Evolutionary conservation across 2,888 invertebrate genomes (phyloP).

Genomic region (Perizoma flavofasciatum): DNA sequence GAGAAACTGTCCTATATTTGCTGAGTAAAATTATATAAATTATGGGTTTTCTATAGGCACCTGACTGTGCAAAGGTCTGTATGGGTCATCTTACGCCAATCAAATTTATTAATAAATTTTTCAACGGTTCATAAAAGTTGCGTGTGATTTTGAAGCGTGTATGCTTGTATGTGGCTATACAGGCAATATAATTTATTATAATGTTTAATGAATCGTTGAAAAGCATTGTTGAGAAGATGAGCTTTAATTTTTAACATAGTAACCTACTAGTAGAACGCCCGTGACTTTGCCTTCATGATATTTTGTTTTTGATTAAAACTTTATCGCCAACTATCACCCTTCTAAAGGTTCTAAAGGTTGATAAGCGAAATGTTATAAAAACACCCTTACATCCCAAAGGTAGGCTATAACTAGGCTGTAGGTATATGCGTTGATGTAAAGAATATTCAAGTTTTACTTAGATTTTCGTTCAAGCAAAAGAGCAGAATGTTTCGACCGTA

Average conservation of each 20-base stretch:
- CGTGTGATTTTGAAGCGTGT: conserved; percentile 9
- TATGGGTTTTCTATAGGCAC: conserved; percentile 56
- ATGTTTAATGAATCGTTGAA: conserved; percentile 8
- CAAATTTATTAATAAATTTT: conserved; percentile 44
- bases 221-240: neutral
- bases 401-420: too few relatives aligned
- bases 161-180: neutral
- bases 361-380: too few relatives aligned
- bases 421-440: too few relatives aligned
- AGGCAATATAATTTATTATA: conserved; percentile 8
- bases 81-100: conserved; percentile 54
- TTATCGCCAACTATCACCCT: too few relatives aligned
- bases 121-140: conserved; percentile 24
- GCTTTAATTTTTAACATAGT: too few relatives aligned
- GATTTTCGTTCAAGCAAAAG: conserved; percentile 1
- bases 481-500: neutral
- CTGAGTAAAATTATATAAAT: conserved; percentile 47
- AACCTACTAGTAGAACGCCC: too few relatives aligned
- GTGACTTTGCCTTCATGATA: too few relatives aligned
- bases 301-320: too few relatives aligned
- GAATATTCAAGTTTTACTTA: neutral
- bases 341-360: too few relatives aligned
- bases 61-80: conserved; percentile 46
- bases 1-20: conserved; percentile 44
- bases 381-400: too few relatives aligned